Conservation (phyloP, 2,888 invertebrate species). For the Euproctis similis region DNA sequence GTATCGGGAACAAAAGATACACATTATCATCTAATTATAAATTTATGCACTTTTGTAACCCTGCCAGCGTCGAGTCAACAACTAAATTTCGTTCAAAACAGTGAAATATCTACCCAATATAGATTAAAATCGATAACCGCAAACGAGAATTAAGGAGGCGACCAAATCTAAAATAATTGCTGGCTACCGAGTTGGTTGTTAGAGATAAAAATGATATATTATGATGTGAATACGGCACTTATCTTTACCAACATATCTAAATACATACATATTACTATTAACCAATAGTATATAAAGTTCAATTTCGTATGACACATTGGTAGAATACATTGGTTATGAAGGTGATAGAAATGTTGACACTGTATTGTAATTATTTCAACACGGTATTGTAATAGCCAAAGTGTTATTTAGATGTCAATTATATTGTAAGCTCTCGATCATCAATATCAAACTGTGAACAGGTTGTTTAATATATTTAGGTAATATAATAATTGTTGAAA, state of each 20-base stretch:
- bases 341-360: constrained; percentile 31
- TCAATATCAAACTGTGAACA: constrained; percentile 12
- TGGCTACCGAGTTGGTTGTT: constrained; percentile 38
- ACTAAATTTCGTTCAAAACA: too few relatives aligned
- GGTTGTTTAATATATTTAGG: too few relatives aligned
- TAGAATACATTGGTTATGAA: constrained; percentile 10
- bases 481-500: too few relatives aligned
- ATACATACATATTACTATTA: not conserved
- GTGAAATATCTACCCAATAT: constrained; percentile 8
- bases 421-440: constrained; percentile 19
- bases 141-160: constrained; percentile 30
- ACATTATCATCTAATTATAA: too few relatives aligned
- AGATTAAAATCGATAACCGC: constrained; percentile 21
- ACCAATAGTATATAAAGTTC: not conserved
- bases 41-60: too few relatives aligned
- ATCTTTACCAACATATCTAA: constrained; percentile 18
- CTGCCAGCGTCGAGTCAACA: too few relatives aligned
- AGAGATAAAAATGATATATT: constrained; percentile 47
- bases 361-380: constrained; percentile 37
- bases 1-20: too few relatives aligned
- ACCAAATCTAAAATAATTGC: constrained; percentile 48
- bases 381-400: constrained; percentile 33
- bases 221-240: constrained; percentile 32
- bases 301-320: not conserved
- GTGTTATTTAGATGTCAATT: constrained; percentile 31